Evolutionary conservation across 2,113 vertebrate species (phyloP), one percentile per base, ranked within the genome.

Genomic region (Rhagologus leucostigma): DNA sequence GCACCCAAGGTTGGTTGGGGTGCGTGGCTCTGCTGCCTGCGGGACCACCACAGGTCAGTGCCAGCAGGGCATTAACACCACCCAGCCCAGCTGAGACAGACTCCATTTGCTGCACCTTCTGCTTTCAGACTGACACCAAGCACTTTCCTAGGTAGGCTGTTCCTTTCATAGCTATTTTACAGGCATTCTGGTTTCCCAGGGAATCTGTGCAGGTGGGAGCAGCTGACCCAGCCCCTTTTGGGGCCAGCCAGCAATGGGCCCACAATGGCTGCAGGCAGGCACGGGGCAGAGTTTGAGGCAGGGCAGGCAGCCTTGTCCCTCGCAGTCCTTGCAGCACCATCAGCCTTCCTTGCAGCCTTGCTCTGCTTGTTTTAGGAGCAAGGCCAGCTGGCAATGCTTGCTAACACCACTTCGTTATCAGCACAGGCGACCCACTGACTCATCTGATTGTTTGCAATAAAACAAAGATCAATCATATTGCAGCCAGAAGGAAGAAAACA

Each of bases 161-260:
- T 78, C 70, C 35, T 69, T 76, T 76, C 41, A 9, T 1, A 76
- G 17, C 39, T 64, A 9, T 41, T 71, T 76, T 59, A 21, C 39
- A 26, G 47, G 37, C 53, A 37, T 41, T 21, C 56, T 39, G 14
- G 3, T 67, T 83, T n/a, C 24, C 50, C 95, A 63, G 98, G 98
- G 78, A 67, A 96, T 94, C 92, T 65, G 0, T 98, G 68, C 2
- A 22, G 96, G 53, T 98, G 95, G 46, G 68, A 97, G 77, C 98
- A 98, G 92, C 41, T 92, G 70, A 97, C 10, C 20, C 6, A 39
- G 19, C 94, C 92, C 41, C 67, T 85, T 16, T 53, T 1, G 4
- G 95, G 77, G 47, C 44, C 60, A 10, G 35, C 35, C 56, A 98
- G 78, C 30, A 52, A 23, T 10, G 84, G 91, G 79, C 98, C 98